Percentiles rank a stretch among this genome's conserved stretches.
Evolutionary conservation across 2,797 vertebrate species (phyloP).

Genomic region (Anolis apletophallus): DNA sequence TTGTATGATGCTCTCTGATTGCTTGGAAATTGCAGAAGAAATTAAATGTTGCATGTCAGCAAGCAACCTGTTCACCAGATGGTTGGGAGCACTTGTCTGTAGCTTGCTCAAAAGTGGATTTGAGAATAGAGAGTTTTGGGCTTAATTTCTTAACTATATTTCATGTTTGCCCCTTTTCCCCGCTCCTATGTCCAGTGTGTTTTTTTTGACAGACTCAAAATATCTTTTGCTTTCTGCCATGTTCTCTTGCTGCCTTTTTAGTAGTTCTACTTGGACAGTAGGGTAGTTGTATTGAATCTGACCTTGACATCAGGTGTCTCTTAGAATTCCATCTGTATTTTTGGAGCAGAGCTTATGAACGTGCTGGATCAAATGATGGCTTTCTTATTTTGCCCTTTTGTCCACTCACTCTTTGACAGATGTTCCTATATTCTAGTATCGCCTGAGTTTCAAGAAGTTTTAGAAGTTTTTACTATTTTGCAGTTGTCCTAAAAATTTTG

Average conservation of each 20-base stretch:
- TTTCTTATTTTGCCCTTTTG: constrained; percentile 26
- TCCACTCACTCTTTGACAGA: background rate
- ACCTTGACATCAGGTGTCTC: constrained; percentile 1
- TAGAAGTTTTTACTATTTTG: background rate
- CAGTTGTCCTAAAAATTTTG: background rate
- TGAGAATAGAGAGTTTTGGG: background rate
- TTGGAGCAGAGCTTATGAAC: background rate
- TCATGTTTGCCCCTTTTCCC: background rate
- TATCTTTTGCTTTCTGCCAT: background rate
- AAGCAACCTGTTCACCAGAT: background rate
- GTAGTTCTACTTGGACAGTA: rapidly evolving
- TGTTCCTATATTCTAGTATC: background rate
- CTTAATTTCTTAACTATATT: background rate
- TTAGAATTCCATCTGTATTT: constrained; percentile 25
- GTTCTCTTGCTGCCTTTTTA: background rate
- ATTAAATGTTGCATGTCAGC: background rate
- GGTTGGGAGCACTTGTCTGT: too few species aligned
- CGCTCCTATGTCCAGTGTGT: background rate
- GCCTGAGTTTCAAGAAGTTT: background rate
- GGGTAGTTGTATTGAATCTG: constrained; percentile 31
- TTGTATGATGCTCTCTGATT: too few species aligned
- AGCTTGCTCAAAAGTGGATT: background rate
- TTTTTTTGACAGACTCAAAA: background rate
- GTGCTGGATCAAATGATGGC: constrained; percentile 24
- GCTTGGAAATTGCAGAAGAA: background rate